These are phyloP conservation scores for Cerastis rubricosa DNA, from an alignment of 2,888 invertebrate species.

Conservation along the genomic window DNA sequence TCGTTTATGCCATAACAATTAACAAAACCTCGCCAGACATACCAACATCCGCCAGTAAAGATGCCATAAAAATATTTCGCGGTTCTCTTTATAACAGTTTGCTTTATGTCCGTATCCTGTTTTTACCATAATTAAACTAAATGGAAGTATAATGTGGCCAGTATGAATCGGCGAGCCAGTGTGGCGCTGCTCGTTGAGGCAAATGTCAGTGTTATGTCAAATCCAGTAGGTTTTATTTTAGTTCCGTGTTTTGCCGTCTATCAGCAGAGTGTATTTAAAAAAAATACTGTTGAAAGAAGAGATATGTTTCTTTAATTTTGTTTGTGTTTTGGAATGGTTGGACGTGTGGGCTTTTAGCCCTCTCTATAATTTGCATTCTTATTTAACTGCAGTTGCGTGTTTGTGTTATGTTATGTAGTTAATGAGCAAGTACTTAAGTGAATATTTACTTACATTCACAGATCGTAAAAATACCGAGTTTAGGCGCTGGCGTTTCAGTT, in stretches of 20 bases:
- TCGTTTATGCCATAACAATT: constrained; percentile 25
- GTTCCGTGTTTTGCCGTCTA: constrained; percentile 5
- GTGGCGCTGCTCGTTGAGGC: constrained; percentile 6
- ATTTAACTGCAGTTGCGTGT: constrained; percentile 24
- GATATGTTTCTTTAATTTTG: constrained; percentile 6
- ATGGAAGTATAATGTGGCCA: constrained; percentile 13
- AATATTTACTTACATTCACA: constrained; percentile 22
- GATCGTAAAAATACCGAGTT: constrained; percentile 5
- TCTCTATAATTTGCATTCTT: not conserved
- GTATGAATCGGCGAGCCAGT: not conserved
- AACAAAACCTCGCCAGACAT: constrained; percentile 16
- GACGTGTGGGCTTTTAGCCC: constrained; percentile 2
- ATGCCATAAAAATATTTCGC: constrained; percentile 52
- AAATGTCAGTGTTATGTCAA: constrained; percentile 15
- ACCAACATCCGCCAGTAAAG: constrained; percentile 50
- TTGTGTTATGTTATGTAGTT: constrained; percentile 6
- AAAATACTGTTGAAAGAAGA: not conserved
- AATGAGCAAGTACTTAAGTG: not conserved
- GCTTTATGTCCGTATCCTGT: constrained; percentile 33
- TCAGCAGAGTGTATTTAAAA: not conserved
- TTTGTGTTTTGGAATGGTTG: constrained; percentile 10
- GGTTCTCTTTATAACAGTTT: constrained; percentile 22
- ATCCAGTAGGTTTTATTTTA: constrained; percentile 13
- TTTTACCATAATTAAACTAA: constrained; percentile 57
- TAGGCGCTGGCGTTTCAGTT: constrained; percentile 8